phyloP scores from a whole-genome alignment of 2,113 vertebrate species.

The Sitta europaea region DNA sequence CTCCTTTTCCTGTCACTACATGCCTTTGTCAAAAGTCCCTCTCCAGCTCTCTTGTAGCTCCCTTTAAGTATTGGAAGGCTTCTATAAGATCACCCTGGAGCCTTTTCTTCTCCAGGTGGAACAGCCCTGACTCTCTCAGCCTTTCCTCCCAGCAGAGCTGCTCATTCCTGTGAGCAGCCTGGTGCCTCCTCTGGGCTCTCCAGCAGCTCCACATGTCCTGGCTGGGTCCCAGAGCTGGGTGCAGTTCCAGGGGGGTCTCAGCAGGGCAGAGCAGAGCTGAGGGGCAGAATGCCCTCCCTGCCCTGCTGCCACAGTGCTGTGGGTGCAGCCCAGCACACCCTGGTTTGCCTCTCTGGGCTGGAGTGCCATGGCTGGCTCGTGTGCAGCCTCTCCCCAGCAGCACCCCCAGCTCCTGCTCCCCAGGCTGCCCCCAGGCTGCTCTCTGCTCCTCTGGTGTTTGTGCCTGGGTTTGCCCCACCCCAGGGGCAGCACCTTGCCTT shows the following conservation, averaged over 20 bases:
- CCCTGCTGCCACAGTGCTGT: neutral
- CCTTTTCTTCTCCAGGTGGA: neutral
- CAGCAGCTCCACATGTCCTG: fast-evolving
- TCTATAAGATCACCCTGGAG: fast-evolving
- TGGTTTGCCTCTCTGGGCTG: neutral
- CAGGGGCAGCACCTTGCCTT: neutral
- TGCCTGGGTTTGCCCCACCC: neutral
- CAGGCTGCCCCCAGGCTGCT: neutral
- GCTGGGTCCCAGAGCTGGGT: neutral
- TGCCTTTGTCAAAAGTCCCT: neutral
- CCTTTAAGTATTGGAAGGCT: neutral
- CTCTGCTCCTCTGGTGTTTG: neutral
- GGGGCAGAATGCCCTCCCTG: neutral
- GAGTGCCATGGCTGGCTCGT: neutral
- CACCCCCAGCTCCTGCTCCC: neutral
- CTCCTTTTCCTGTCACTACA: neutral
- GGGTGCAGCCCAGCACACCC: neutral
- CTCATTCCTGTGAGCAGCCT: neutral
- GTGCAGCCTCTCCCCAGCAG: neutral
- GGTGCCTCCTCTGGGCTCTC: neutral
- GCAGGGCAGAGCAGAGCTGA: neutral
- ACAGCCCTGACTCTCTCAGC: neutral
- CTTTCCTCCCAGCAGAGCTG: neutral
- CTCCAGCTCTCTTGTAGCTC: neutral
- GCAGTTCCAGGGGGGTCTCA: neutral